Conservation (phyloP, 2,888 invertebrate species). For the Sinotaia quadrata region DNA sequence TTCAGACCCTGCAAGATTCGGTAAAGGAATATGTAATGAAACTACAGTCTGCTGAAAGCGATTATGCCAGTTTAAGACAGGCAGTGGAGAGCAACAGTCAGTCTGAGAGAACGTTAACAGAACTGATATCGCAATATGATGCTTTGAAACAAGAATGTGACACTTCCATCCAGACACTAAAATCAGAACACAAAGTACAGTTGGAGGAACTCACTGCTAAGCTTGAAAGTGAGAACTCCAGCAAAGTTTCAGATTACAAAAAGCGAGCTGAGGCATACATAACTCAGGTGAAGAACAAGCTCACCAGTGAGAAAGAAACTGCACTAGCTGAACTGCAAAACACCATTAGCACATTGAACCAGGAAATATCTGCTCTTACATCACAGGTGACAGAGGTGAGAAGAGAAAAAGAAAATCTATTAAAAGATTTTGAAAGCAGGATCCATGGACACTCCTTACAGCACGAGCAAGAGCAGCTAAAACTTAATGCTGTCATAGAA, state of each 20-base stretch:
- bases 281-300: slow-evolving; percentile 62
- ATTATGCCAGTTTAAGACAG: not conserved
- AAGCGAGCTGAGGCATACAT: slow-evolving; percentile 66
- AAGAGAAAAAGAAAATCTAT: slow-evolving; percentile 38
- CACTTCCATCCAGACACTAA: slow-evolving; percentile 27
- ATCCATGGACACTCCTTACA: slow-evolving; percentile 38
- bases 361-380: slow-evolving; percentile 28
- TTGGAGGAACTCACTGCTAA: slow-evolving; percentile 42
- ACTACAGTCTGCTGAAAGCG: slow-evolving; percentile 16
- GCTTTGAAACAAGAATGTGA: slow-evolving; percentile 35
- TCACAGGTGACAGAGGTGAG: slow-evolving; percentile 33
- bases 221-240: slow-evolving; percentile 54
- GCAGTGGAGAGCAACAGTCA: not conserved
- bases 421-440: slow-evolving; percentile 39
- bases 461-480: slow-evolving; percentile 37
- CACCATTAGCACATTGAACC: slow-evolving; percentile 28
- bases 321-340: slow-evolving; percentile 46
- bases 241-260: slow-evolving; percentile 65
- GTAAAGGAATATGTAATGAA: slow-evolving; percentile 27
- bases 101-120: slow-evolving; percentile 22
- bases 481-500: slow-evolving; percentile 45
- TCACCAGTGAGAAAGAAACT: slow-evolving; percentile 55
- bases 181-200: slow-evolving; percentile 39
- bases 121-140: slow-evolving; percentile 27
- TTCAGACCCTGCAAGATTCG: slow-evolving; percentile 17